These are phyloP conservation scores for Hydractinia echinata DNA, from an alignment of 30 jellyfish, hydroid and myxozoan genomes.

Conservation along the genomic window DNA sequence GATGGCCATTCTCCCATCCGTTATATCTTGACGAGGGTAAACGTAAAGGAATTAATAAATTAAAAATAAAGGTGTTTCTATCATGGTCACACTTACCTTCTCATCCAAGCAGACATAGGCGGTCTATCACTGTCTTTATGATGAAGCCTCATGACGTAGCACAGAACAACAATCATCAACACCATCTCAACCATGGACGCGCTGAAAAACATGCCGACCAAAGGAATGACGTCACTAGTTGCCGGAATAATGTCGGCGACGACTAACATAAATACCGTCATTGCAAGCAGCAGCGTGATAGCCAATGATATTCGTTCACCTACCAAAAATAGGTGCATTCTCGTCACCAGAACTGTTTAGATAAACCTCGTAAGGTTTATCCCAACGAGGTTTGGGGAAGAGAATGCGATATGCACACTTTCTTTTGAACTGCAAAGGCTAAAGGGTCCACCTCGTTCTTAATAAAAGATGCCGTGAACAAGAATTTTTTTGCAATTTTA, in stretches of 20 bases:
- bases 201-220: constrained; percentile 82
- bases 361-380: background rate
- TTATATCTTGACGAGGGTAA: too few species aligned
- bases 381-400: background rate
- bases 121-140: constrained; percentile 76
- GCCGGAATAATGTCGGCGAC: constrained; percentile 97
- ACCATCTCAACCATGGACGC: constrained; percentile 94
- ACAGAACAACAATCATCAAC: constrained; percentile 69
- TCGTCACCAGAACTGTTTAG: background rate
- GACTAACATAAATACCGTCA: constrained; percentile 96
- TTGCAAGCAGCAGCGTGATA: constrained; percentile 80
- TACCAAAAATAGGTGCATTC: constrained; percentile 4
- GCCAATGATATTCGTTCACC: constrained; percentile 94
- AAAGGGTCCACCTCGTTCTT: too few species aligned
- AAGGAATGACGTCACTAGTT: constrained; percentile 89
- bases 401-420: too few species aligned
- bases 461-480: too few species aligned
- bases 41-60: too few species aligned
- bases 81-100: constrained; percentile 37
- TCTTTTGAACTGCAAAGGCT: too few species aligned
- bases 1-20: too few species aligned
- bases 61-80: too few species aligned
- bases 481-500: too few species aligned
- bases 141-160: constrained; percentile 75
- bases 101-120: constrained; percentile 89